phyloP scores from a whole-genome alignment of 2,113 vertebrate species.

The Halichoeres trimaculatus region DNA sequence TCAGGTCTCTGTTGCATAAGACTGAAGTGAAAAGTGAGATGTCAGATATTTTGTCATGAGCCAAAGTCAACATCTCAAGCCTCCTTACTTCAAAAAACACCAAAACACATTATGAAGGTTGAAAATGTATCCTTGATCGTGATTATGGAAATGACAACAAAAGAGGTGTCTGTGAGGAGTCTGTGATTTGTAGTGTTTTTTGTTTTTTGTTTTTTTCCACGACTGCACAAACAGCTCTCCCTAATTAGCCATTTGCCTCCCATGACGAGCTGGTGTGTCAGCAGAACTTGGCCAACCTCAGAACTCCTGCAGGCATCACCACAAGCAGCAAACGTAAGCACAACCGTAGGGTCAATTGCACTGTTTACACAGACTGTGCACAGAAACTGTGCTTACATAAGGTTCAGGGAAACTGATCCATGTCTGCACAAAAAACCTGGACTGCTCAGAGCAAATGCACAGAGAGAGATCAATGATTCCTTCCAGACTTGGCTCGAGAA shows the following conservation, averaged over 20 bases:
- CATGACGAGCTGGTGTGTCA: constrained; percentile 18
- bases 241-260: constrained; percentile 26
- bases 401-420: constrained; percentile 19
- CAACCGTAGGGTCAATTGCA: constrained; percentile 43
- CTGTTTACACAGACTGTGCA: constrained; percentile 19
- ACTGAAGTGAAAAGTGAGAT: constrained; percentile 40
- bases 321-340: constrained; percentile 42
- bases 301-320: constrained; percentile 10
- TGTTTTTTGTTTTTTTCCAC: not conserved
- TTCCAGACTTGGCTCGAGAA: not conserved
- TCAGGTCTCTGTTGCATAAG: constrained; percentile 19
- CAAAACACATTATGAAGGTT: not conserved
- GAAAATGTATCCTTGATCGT: not conserved
- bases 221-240: not conserved
- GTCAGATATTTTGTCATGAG: constrained; percentile 36
- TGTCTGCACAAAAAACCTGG: not conserved
- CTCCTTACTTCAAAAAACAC: not conserved
- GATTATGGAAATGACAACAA: not conserved
- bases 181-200: not conserved
- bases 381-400: constrained; percentile 41
- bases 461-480: not conserved
- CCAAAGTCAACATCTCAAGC: constrained; percentile 12
- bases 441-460: not conserved
- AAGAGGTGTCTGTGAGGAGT: not conserved
- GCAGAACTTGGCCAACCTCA: constrained; percentile 24